Conservation (phyloP, 2,888 invertebrate genomes). For the Ptilodon capucinus region DNA sequence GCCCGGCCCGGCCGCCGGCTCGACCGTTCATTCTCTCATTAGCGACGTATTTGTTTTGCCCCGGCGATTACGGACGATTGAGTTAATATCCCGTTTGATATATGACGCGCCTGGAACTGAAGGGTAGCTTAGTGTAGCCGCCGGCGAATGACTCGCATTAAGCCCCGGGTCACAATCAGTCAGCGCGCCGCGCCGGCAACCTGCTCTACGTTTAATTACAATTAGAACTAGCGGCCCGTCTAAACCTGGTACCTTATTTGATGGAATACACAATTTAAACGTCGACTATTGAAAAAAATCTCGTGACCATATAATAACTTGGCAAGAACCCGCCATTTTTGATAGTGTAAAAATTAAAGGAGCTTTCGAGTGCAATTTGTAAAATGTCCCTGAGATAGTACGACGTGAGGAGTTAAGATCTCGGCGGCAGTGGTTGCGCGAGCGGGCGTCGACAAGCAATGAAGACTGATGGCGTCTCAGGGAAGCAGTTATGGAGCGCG, state of each 20-base stretch:
- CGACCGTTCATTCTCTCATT: conserved; percentile 76
- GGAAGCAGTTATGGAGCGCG: conserved; percentile 81
- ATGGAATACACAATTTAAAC: background rate
- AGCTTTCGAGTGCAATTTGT: conserved; percentile 50
- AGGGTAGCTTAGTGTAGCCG: conserved; percentile 50
- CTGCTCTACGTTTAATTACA: conserved; percentile 32
- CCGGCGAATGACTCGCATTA: conserved; percentile 47
- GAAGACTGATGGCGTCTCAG: conserved; percentile 81
- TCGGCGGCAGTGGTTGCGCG: conserved; percentile 51
- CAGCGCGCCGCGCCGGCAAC: conserved; percentile 21
- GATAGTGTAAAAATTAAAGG: conserved; percentile 48
- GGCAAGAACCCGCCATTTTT: conserved; percentile 15
- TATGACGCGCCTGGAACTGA: conserved; percentile 62
- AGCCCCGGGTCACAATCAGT: conserved; percentile 40
- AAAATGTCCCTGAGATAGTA: conserved; percentile 61
- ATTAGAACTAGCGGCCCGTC: conserved; percentile 18
- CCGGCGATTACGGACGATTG: conserved; percentile 71
- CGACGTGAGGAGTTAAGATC: conserved; percentile 74
- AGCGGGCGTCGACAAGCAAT: conserved; percentile 81
- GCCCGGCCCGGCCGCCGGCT: conserved; percentile 49
- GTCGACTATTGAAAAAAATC: background rate
- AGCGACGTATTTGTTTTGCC: conserved; percentile 76
- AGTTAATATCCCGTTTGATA: conserved; percentile 74
- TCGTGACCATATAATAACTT: conserved; percentile 20
- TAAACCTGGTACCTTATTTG: conserved; percentile 7